Evolutionary conservation across 2,888 invertebrate species (phyloP), one percentile per base, ranked within the genome.

Genomic region (Andricus quercusramuli): DNA sequence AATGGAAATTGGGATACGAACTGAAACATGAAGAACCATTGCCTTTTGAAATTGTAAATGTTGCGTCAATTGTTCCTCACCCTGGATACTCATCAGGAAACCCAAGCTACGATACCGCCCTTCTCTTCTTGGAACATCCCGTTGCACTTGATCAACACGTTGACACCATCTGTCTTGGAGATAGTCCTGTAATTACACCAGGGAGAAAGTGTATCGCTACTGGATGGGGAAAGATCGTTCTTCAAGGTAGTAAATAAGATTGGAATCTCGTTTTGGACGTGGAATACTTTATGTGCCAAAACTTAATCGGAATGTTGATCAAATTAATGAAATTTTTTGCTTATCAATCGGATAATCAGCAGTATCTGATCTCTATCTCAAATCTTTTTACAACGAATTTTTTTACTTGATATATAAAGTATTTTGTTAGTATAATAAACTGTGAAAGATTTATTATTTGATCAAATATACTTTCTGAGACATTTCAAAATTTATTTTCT

Each of bases 1-100:
- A 97, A 94, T 97, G 97, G 96, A 96, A 96, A 89, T 93, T 97
- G 4, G 97, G 96, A 67, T 95, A 96, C 86, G 96, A 96, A 84
- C 86, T 92, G 17, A 88, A 89, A 78, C 86, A 91, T 80, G 96
- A 96, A 78, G 97, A 97, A 87, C 97, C 97, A 0, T 93, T 96
- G 20, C 96, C 96, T 0, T 96, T 96, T 95, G 96, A 97, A 92
- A 95, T 97, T 79, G 94, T 96, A 0, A 95, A 95, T 77, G 97
- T 96, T 15, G 94, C 95, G 32, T 94, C 94, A 4, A 95, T 97
- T 79, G 94, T 95, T 0, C 91, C 95, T 1, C 97, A 97, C 92
- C 97, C 97, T 0, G 93, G 93, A 78, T 97, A 96, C 93, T 93
- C 94, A 82, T 90, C 94, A 0, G 95, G 95, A 1, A 94, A 93